These are phyloP conservation scores for Chaitophorus viminalis DNA, from an alignment of 2,888 invertebrate genomes.

Conservation along the genomic window DNA sequence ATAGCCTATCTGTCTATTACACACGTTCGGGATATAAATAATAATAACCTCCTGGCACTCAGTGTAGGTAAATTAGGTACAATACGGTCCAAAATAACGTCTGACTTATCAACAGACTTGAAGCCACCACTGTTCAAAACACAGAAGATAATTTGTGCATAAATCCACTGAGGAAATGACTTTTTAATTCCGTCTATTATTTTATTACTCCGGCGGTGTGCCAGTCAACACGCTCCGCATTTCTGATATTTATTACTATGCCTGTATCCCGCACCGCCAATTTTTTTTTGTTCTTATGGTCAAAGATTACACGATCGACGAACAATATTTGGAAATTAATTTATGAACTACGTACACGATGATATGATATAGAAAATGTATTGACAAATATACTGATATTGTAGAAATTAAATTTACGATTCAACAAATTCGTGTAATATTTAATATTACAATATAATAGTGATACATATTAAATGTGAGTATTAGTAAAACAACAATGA, in stretches of 20 bases:
- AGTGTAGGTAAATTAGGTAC: constrained; percentile 58
- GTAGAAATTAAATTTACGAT: too few relatives aligned
- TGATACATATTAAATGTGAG: neutral
- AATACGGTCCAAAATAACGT: constrained; percentile 52
- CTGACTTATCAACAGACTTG: constrained; percentile 19
- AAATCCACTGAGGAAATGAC: neutral
- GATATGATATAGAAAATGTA: too few relatives aligned
- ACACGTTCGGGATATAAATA: constrained; percentile 57
- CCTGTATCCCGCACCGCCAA: neutral
- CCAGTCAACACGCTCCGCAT: too few relatives aligned
- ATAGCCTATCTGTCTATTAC: constrained; percentile 55
- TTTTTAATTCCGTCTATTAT: neutral
- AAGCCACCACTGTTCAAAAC: neutral
- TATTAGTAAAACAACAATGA: neutral
- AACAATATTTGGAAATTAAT: too few relatives aligned
- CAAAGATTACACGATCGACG: too few relatives aligned
- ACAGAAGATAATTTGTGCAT: neutral
- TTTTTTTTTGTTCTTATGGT: neutral
- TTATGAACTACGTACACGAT: too few relatives aligned
- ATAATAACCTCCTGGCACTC: constrained; percentile 53
- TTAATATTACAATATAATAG: neutral
- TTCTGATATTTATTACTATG: too few relatives aligned
- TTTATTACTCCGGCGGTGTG: neutral
- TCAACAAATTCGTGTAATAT: neutral
- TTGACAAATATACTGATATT: too few relatives aligned